A percentile compares a stretch with the other conserved stretches of the same genome.
These are phyloP conservation scores for Coluber constrictor DNA, from an alignment of 2,797 vertebrate species.

Conservation along the genomic window DNA sequence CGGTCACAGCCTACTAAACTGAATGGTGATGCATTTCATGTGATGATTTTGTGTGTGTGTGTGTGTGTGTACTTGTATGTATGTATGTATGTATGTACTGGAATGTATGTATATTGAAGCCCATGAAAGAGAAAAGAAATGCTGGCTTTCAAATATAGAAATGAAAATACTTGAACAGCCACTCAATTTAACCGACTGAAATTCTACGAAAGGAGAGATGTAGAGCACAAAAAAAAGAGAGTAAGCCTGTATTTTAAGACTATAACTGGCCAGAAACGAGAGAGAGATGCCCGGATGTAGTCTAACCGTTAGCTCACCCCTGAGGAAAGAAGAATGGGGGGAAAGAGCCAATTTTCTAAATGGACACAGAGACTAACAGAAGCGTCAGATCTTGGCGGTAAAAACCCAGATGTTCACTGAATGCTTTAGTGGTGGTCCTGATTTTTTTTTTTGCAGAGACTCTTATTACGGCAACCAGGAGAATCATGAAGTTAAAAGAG, in stretches of 20 bases:
- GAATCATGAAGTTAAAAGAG: too few relatives aligned
- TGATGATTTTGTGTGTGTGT: not conserved
- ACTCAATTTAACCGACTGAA: not conserved
- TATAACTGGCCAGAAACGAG: not conserved
- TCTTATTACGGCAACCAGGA: not conserved
- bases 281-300: not conserved
- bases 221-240: not conserved
- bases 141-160: not conserved
- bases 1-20: not conserved
- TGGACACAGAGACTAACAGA: not conserved
- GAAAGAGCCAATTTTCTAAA: not conserved
- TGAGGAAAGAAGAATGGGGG: not conserved
- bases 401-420: not conserved
- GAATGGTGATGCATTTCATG: not conserved
- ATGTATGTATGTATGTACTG: too few relatives aligned
- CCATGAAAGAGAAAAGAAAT: not conserved
- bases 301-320: not conserved
- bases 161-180: not conserved
- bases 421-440: not conserved
- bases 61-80: too few relatives aligned
- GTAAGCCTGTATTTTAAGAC: too few relatives aligned
- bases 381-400: not conserved
- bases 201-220: not conserved
- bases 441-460: not conserved
- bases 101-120: not conserved